Conservation (phyloP, 2,113 vertebrate genomes). For the Triplophysa siluroides region DNA sequence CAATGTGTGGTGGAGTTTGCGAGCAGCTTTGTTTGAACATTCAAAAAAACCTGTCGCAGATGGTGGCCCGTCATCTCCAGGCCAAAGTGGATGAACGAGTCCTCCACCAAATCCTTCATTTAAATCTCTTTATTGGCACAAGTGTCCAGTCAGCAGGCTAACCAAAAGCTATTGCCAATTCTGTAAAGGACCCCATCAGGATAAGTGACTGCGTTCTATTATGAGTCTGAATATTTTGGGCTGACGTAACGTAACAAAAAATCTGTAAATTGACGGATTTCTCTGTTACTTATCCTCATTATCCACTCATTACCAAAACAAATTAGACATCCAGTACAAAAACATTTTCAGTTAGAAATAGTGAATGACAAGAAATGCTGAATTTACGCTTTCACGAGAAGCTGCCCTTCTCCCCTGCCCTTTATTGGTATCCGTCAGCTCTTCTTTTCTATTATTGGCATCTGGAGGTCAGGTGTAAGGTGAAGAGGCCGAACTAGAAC, state of each 20-base stretch:
- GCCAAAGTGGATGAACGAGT: slow-evolving; percentile 40
- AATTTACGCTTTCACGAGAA: background rate
- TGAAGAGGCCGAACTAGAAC: background rate
- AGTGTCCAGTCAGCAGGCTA: slow-evolving; percentile 17
- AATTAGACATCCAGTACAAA: background rate
- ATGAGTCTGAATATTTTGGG: background rate
- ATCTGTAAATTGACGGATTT: background rate
- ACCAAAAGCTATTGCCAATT: slow-evolving; percentile 11
- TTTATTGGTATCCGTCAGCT: background rate
- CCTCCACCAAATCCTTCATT: slow-evolving; percentile 28
- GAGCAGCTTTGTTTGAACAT: slow-evolving; percentile 38
- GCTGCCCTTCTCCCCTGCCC: background rate
- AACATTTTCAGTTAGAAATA: slow-evolving; percentile 5
- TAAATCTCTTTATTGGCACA: slow-evolving; percentile 20
- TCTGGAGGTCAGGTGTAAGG: background rate
- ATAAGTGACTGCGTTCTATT: slow-evolving; percentile 9
- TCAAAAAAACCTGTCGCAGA: slow-evolving; percentile 40
- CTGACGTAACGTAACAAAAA: background rate
- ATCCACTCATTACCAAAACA: background rate
- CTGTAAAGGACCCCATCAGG: slow-evolving; percentile 29
- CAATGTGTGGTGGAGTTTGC: background rate
- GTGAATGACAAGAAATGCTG: background rate
- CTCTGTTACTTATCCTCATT: background rate
- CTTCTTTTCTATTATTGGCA: slow-evolving; percentile 1
- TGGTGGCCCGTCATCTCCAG: slow-evolving; percentile 40